Evolutionary conservation across 2,888 invertebrate genomes (phyloP), one percentile per base, ranked within the genome.

Genomic region (Cerastis leucographa): DNA sequence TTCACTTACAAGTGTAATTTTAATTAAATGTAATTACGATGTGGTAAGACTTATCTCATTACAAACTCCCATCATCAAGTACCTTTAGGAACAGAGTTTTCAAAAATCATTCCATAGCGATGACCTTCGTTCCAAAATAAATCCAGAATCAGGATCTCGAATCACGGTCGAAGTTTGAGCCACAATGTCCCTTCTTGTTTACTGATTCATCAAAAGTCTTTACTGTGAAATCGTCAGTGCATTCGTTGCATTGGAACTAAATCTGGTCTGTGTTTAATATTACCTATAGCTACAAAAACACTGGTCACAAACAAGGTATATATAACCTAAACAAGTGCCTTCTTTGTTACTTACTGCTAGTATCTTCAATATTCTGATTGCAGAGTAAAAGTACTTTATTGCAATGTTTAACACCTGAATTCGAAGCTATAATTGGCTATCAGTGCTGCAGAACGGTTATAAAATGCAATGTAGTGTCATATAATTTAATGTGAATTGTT

Each of bases 401-500:
- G 59, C 25, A 73, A 73, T 35, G 19, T 64, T 49, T 46, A 46
- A 61, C 69, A 65, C 51, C 42, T 74, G 44, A 76, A 70, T 59
- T 59, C 40, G 14, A 59, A 81, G 14, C 49, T 22, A 17, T 70
- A 76, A 78, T 67, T 70, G 65, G 78, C 71, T 70, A 71, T 70
- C 71, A 64, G 59, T 49, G 56, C 42, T 56, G 67, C 56, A 40
- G 29, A 78, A 70, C 25, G 64, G 14, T 56, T 78, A 29, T 71
- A 42, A 59, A 76, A 70, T 76, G 70, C 71, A 78, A 86, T 83
- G 74, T 54, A 56, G 59, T 64, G 42, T 72, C 84, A 74, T 86
- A 74, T 64, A 83, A 84, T 86, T 86, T 78, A 74, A 84, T 84
- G 86, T 66, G 83, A 83, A 84, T 84, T 74, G 62, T 74, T 78